Evolutionary conservation across 2,888 invertebrate species (phyloP).

Genomic region (Synergus itoensis): DNA sequence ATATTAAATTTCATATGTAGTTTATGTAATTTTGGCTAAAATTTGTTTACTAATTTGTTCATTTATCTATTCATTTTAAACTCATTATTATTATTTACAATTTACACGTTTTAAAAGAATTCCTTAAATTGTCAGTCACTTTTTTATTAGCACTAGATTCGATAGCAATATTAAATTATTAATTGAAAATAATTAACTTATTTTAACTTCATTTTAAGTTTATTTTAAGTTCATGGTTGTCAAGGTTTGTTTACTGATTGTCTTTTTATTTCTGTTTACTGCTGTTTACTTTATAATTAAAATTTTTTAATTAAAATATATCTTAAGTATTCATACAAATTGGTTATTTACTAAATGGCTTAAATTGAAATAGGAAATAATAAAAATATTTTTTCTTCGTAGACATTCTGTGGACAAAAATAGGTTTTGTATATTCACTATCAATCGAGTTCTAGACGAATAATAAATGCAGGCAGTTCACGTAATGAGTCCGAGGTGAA

Average conservation of each 20-base stretch:
- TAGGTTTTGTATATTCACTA: not conserved
- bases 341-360: not conserved
- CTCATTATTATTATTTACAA: not conserved
- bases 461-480: constrained; percentile 50
- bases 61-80: not conserved
- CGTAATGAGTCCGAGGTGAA: constrained; percentile 58
- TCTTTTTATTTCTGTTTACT: too few species aligned
- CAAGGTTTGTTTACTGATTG: too few species aligned
- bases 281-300: too few species aligned
- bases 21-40: too few species aligned
- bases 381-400: not conserved
- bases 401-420: not conserved
- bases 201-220: not conserved
- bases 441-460: not conserved
- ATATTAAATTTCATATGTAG: not conserved
- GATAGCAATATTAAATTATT: not conserved
- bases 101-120: not conserved
- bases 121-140: not conserved
- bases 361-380: not conserved
- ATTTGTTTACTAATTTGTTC: not conserved
- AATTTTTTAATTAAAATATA: too few species aligned
- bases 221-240: too few species aligned
- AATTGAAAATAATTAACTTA: not conserved
- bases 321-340: not conserved
- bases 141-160: not conserved